A percentile compares a stretch with the other conserved stretches of the same genome.
phyloP scores from a whole-genome alignment of 1,140 invertebrate species.

The Mya arenaria region DNA sequence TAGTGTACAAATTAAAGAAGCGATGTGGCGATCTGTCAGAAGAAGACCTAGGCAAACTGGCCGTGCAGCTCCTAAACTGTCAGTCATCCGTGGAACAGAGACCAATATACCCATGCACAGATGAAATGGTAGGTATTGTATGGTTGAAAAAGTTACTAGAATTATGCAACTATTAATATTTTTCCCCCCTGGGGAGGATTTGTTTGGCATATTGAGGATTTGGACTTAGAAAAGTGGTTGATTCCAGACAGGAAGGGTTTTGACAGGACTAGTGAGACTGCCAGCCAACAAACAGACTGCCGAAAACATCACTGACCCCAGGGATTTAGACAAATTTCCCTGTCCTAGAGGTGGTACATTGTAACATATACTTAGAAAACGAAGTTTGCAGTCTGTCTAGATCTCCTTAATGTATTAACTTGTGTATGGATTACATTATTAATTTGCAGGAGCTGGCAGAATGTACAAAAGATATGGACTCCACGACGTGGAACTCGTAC shows the following conservation, averaged over 20 bases:
- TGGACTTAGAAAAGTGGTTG: too few relatives aligned
- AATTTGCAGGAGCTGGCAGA: conserved; percentile 83
- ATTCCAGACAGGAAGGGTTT: too few relatives aligned
- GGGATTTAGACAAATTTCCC: too few relatives aligned
- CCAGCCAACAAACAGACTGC: too few relatives aligned
- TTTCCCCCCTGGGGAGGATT: background rate
- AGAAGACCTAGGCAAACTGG: conserved; percentile 87
- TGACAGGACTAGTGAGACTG: background rate
- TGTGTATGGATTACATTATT: background rate
- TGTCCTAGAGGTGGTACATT: too few relatives aligned
- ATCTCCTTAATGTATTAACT: background rate
- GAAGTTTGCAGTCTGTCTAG: too few relatives aligned
- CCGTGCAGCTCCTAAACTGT: conserved; percentile 87
- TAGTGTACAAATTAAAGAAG: conserved; percentile 71
- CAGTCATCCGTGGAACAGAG: conserved; percentile 86
- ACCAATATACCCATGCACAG: conserved; percentile 84
- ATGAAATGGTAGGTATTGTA: conserved; percentile 83
- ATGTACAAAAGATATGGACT: conserved; percentile 86
- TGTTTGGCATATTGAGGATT: too few relatives aligned
- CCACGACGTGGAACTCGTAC: conserved; percentile 88
- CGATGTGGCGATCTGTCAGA: conserved; percentile 83
- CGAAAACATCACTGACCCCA: too few relatives aligned
- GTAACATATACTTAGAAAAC: too few relatives aligned
- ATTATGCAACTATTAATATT: background rate
- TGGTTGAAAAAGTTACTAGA: background rate